Percentiles rank a stretch among this genome's conserved stretches.
Evolutionary conservation across 2,888 invertebrate species (phyloP).

Genomic region (Drosophila fungiperda): DNA sequence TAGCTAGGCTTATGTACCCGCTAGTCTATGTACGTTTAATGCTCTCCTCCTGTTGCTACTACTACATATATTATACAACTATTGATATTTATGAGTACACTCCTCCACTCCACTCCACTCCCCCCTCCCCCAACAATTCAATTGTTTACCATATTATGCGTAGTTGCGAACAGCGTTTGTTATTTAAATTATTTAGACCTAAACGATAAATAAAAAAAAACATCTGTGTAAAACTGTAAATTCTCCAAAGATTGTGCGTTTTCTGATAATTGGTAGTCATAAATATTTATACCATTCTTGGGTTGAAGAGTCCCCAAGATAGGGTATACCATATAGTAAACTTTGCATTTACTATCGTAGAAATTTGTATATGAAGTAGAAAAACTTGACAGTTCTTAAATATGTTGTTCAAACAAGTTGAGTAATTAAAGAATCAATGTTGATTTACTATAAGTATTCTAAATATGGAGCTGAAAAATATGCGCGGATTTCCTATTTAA

Average conservation of each 20-base stretch:
- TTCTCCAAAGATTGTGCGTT: not conserved
- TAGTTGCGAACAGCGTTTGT: constrained; percentile 56
- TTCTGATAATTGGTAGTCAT: not conserved
- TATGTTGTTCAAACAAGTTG: no score
- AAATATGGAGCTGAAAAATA: not conserved
- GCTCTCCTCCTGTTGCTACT: constrained; percentile 36
- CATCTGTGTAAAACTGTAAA: constrained; percentile 13
- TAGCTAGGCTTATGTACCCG: constrained; percentile 72
- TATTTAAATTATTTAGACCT: constrained; percentile 72
- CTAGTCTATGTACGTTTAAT: constrained; percentile 74
- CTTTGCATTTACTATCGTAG: not conserved
- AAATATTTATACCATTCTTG: not conserved
- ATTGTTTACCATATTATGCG: constrained; percentile 43
- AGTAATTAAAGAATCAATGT: not conserved
- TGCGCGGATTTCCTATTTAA: rapidly evolving
- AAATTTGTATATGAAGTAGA: not conserved
- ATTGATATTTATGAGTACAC: constrained; percentile 48
- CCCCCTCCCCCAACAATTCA: not conserved
- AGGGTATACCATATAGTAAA: not conserved
- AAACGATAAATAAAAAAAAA: constrained; percentile 41
- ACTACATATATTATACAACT: constrained; percentile 21
- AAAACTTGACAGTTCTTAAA: rapidly evolving
- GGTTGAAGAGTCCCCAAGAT: not conserved
- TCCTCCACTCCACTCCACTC: no score
- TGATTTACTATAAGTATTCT: not conserved